A percentile compares a stretch with the other conserved stretches of the same genome.
Evolutionary conservation across 2,888 invertebrate genomes (phyloP).

Genomic region (Tetanocera ferruginea): DNA sequence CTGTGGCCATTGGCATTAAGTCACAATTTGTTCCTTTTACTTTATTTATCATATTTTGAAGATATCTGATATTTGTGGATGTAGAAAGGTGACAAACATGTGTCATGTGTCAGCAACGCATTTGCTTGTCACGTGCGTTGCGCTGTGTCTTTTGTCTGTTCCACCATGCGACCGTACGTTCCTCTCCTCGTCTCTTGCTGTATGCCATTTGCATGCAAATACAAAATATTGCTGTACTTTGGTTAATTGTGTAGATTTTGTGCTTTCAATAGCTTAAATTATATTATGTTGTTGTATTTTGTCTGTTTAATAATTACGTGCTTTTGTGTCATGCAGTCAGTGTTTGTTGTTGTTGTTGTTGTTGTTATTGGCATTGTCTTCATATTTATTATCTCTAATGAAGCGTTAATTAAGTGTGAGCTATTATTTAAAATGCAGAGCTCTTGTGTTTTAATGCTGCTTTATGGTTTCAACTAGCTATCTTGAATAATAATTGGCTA

Average conservation of each 20-base stretch:
- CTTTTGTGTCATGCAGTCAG: constrained; percentile 3
- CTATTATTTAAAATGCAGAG: too few species aligned
- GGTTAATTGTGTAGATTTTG: too few species aligned
- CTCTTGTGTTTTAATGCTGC: too few species aligned
- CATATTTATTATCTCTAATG: not conserved
- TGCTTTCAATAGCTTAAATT: too few species aligned
- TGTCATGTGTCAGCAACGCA: not conserved
- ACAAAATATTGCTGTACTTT: too few species aligned
- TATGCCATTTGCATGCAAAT: not conserved
- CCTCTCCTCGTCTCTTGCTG: not conserved
- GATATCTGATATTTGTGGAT: not conserved
- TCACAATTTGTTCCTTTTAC: not conserved
- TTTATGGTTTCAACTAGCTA: too few species aligned
- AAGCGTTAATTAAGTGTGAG: too few species aligned
- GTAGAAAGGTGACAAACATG: not conserved
- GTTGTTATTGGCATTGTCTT: not conserved
- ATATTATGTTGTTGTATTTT: too few species aligned
- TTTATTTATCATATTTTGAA: not conserved
- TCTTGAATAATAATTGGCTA: too few species aligned
- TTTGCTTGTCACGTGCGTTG: not conserved
- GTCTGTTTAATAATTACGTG: too few species aligned
- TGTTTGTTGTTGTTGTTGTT: not conserved
- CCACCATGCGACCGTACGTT: too few species aligned
- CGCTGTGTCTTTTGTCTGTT: too few species aligned
- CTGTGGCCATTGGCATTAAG: not conserved